Base-by-base conservation (phyloP, 2,797 vertebrate species). In the Diglossa cyanea region DNA sequence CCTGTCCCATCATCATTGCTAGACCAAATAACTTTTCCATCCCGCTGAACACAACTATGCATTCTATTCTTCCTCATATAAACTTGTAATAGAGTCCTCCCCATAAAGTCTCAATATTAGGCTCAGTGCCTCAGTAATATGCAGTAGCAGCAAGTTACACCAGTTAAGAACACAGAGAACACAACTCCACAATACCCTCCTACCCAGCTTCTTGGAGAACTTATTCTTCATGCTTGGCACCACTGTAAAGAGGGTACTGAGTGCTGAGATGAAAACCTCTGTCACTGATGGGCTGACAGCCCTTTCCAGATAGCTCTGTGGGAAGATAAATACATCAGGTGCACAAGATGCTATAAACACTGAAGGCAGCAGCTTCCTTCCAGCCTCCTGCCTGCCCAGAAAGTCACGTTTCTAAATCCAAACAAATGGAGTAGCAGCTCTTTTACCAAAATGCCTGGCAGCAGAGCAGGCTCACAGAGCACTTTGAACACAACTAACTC, bases 161-260 rank as follows among this genome's bases (percentile, higher is more conserved):
- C 67, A 75, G 54, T 54, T 82, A 70, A 78, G 35, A 91, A 65
- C 63, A 89, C n/a, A 73, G 71, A 75, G 40, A 93, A 93, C 26
- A 67, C 1, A 8, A 79, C 57, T 37, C 65, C 53, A 57, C 53
- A 40, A 48, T 54, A 57, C 18, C 28, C 37, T 31, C 98, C 97
- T 97, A 99, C 99, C 99, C 13, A 99, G 98, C 91, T 99, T 99
- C 78, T 94, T 97, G 86, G 98, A 98, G 96, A 99, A 99, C 72
- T 95, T 97, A 42, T 98, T 97, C 97, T 96, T 98, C 96, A 98
- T 97, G 54, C 97, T 96, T 10, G 99, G 99, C 76, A 98, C 94
- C 42, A 99, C 97, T 76, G 91, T 93, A 89, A 99, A 99, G 96
- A 99, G 98, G 67, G 87, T 98, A 55, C 96, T 98, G 12, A 99